Conservation (phyloP, 2,113 vertebrate genomes). For the Gobius niger region DNA sequence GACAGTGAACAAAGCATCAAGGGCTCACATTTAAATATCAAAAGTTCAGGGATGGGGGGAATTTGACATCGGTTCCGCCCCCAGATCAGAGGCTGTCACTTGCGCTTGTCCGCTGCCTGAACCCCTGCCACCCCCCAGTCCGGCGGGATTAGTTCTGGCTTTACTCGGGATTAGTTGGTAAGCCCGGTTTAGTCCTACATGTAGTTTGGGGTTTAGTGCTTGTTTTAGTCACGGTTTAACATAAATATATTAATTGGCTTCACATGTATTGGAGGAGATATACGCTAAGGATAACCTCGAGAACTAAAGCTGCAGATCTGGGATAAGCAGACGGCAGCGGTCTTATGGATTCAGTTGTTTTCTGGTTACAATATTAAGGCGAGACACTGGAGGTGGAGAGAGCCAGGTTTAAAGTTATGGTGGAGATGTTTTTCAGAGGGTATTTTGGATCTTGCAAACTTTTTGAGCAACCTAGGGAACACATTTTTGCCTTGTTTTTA, state of each 20-base stretch:
- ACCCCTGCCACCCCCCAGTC: not conserved
- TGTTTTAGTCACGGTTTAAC: not conserved
- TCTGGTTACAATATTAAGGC: too few relatives aligned
- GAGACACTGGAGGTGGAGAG: too few relatives aligned
- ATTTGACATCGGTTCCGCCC: not conserved
- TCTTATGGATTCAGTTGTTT: too few relatives aligned
- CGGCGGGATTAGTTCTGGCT: not conserved
- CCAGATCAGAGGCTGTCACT: not conserved
- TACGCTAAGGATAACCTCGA: too few relatives aligned
- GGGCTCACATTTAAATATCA: not conserved
- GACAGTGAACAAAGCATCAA: not conserved
- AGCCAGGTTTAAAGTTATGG: too few relatives aligned
- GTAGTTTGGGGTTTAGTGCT: constrained; percentile 1
- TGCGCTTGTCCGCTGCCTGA: not conserved
- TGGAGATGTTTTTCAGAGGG: too few relatives aligned
- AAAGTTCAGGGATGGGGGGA: not conserved
- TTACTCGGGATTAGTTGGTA: not conserved
- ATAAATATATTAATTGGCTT: not conserved
- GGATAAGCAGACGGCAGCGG: too few relatives aligned
- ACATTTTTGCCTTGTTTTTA: too few relatives aligned
- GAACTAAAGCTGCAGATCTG: too few relatives aligned
- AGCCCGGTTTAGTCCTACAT: not conserved
- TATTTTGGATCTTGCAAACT: too few relatives aligned
- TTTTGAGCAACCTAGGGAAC: too few relatives aligned
- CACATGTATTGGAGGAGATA: not conserved